Conservation (phyloP, 2,113 vertebrate genomes). For the Malaclemys terrapin region DNA sequence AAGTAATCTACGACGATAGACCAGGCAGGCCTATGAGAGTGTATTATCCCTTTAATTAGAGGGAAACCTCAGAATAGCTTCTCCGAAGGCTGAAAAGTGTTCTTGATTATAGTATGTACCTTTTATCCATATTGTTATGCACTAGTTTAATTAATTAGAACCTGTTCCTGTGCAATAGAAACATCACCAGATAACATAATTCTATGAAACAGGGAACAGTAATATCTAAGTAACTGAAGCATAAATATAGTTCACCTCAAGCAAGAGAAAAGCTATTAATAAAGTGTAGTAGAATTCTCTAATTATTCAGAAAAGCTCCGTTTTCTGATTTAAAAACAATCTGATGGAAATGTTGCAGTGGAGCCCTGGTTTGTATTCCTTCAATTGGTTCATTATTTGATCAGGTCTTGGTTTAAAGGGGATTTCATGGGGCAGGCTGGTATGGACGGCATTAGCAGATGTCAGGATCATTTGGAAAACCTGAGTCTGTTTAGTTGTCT, state of each 20-base stretch:
- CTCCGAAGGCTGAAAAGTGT: background rate
- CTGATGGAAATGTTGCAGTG: background rate
- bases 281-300: conserved; percentile 71
- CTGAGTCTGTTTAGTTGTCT: background rate
- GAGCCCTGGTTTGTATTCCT: conserved; percentile 26
- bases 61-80: background rate
- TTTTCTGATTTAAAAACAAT: conserved; percentile 64
- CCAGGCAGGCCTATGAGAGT: background rate
- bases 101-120: background rate
- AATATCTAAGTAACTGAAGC: conserved; percentile 75
- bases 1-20: background rate
- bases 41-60: background rate
- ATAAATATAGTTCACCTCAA: conserved; percentile 78
- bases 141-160: conserved; percentile 75
- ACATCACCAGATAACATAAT: conserved; percentile 69
- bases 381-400: conserved; percentile 10
- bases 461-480: background rate
- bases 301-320: conserved; percentile 72
- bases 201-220: conserved; percentile 62
- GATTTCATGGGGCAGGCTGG: background rate
- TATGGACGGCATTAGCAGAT: background rate
- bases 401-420: background rate
- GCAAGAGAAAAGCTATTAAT: conserved; percentile 78
- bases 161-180: conserved; percentile 69
- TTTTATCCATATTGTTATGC: conserved; percentile 43